Evolutionary conservation across 1,140 invertebrate genomes (phyloP).

Genomic region (Drosophila pruinosa): DNA sequence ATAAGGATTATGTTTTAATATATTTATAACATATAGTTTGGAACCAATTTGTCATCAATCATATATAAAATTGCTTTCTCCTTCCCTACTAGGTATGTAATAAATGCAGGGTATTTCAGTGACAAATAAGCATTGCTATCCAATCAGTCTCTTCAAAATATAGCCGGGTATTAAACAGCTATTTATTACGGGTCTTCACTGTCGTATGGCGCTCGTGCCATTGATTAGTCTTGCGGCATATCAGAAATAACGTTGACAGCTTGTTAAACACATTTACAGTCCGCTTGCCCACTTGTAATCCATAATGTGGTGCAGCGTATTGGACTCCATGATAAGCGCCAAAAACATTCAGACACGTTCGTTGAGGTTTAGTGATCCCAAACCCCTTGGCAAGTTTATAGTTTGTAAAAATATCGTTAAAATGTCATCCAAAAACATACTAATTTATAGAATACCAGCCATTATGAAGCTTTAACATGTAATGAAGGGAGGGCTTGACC

Average conservation of each 20-base stretch:
- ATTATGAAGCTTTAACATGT: not conserved
- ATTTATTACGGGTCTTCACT: not conserved
- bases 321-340: conserved; percentile 37
- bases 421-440: conserved; percentile 7
- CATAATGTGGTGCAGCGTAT: not conserved
- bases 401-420: conserved; percentile 7
- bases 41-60: too few species aligned
- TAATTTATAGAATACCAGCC: conserved; percentile 3
- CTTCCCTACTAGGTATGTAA: too few species aligned
- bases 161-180: not conserved
- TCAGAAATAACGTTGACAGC: conserved; percentile 19
- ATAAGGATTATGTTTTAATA: too few species aligned
- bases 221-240: conserved; percentile 48
- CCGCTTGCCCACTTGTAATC: conserved; percentile 23
- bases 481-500: conserved; percentile 13
- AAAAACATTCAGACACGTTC: conserved; percentile 45
- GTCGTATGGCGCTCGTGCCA: conserved; percentile 56
- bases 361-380: conserved; percentile 10
- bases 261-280: conserved; percentile 27
- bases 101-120: not conserved
- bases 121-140: too few species aligned
- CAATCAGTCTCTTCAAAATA: not conserved
- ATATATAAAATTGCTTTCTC: too few species aligned
- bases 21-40: too few species aligned
- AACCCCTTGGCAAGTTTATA: not conserved